Evolutionary conservation across 2,113 vertebrate genomes (phyloP).

Genomic region (Trematomus loennbergii): DNA sequence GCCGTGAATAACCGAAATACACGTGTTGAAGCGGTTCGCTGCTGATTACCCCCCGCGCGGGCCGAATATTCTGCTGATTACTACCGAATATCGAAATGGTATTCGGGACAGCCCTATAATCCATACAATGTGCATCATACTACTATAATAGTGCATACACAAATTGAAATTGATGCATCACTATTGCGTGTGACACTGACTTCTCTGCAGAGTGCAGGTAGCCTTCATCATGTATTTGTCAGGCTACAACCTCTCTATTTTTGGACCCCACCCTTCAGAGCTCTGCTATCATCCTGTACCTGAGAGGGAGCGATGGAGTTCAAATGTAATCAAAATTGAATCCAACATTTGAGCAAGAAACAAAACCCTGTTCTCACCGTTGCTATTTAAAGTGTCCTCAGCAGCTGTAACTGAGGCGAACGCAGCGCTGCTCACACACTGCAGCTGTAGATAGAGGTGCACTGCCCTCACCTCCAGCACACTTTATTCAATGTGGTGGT

Average conservation of each 20-base stretch:
- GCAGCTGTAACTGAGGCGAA: accelerated
- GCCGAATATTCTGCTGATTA: too few relatives aligned
- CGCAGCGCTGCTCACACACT: neutral
- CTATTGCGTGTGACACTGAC: too few relatives aligned
- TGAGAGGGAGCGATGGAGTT: conserved; percentile 6
- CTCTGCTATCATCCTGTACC: conserved; percentile 29
- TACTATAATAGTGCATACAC: neutral
- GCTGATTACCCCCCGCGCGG: too few relatives aligned
- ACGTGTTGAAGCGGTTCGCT: too few relatives aligned
- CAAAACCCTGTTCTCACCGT: neutral
- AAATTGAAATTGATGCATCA: neutral
- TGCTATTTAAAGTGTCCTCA: neutral
- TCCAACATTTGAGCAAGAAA: neutral
- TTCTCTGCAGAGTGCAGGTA: too few relatives aligned
- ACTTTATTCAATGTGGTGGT: neutral
- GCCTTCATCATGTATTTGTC: too few relatives aligned
- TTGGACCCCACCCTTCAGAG: conserved; percentile 62
- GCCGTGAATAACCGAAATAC: too few relatives aligned
- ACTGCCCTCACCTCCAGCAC: neutral
- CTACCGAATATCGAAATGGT: too few relatives aligned
- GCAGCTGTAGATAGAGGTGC: neutral
- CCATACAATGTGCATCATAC: neutral
- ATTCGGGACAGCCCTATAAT: too few relatives aligned
- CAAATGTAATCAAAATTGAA: conserved; percentile 11
- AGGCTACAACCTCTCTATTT: conserved; percentile 44